Percentiles rank a stretch among this genome's conserved stretches.
These are phyloP conservation scores for Decapterus maruadsi DNA, from an alignment of 2,797 vertebrate species.

Conservation along the genomic window DNA sequence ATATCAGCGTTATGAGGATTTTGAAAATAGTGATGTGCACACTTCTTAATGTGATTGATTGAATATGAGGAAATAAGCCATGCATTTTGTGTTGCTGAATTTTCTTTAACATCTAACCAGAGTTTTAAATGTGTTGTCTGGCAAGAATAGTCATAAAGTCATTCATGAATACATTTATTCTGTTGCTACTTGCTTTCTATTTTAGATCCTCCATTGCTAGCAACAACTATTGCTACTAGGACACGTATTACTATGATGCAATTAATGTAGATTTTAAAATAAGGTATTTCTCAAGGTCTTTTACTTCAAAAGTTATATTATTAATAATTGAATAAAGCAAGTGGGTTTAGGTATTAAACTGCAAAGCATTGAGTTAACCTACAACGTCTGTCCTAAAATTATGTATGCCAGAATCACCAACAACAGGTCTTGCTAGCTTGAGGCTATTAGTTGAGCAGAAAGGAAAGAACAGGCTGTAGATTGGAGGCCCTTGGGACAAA, in stretches of 20 bases:
- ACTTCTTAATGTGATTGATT: too few species aligned
- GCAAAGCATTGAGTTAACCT: conserved; percentile 21
- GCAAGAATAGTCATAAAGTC: not conserved
- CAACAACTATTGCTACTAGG: not conserved
- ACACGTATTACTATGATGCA: not conserved
- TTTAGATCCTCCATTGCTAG: not conserved
- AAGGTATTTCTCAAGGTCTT: conserved; percentile 1
- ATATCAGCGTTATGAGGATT: not conserved
- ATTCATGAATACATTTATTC: not conserved
- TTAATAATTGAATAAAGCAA: conserved; percentile 18
- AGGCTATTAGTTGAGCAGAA: conserved; percentile 66
- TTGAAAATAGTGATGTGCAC: too few species aligned
- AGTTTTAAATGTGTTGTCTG: not conserved
- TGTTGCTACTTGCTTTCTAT: not conserved
- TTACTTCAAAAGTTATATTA: not conserved
- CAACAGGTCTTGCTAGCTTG: conserved; percentile 49
- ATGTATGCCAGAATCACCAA: conserved; percentile 41
- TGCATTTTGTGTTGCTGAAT: too few species aligned
- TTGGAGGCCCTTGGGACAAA: conserved; percentile 57
- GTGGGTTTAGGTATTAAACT: not conserved
- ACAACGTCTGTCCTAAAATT: conserved; percentile 43
- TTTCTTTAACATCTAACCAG: not conserved
- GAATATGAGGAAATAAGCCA: too few species aligned
- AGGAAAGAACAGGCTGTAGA: conserved; percentile 50
- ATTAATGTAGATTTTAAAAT: not conserved